A percentile compares a stretch with the other conserved stretches of the same genome.
These are phyloP conservation scores for Stylophora pistillata DNA, from an alignment of 64 coral and sea anemone genomes.

Conservation along the genomic window DNA sequence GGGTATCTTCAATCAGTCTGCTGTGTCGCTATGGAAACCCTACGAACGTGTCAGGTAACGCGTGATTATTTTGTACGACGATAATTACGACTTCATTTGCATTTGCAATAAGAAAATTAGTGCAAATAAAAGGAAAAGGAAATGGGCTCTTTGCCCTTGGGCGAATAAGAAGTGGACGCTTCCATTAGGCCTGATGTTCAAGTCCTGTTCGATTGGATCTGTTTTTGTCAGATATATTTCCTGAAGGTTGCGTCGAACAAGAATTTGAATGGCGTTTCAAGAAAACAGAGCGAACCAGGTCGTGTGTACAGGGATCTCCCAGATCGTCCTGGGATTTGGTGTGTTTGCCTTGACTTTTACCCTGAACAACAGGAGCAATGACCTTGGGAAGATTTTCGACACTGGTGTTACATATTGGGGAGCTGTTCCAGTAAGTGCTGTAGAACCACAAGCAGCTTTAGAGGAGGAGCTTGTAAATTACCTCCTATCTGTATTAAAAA, in stretches of 20 bases:
- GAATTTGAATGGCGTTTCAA: conserved; percentile 6
- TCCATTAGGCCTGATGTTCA: neutral
- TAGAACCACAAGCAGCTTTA: too few species aligned
- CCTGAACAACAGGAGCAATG: neutral
- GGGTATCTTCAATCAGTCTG: neutral
- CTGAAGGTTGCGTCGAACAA: neutral
- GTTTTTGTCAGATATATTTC: too few species aligned
- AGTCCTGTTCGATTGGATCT: neutral
- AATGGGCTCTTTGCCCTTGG: neutral
- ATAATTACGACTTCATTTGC: neutral
- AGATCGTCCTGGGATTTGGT: conserved; percentile 10
- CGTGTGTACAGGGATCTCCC: conserved; percentile 26
- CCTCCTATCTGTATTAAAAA: neutral
- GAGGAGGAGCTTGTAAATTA: neutral
- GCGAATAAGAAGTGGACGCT: neutral
- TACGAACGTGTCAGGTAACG: neutral
- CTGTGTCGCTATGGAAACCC: neutral
- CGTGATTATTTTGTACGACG: neutral
- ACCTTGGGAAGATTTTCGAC: conserved; percentile 9
- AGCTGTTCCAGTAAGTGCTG: conserved; percentile 5
- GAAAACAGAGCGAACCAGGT: conserved; percentile 36
- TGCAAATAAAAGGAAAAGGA: conserved; percentile 3
- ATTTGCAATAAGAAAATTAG: neutral
- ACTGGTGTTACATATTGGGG: conserved; percentile 17
- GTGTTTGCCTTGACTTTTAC: conserved; percentile 19